Evolutionary conservation across 1,140 invertebrate genomes (phyloP).

Genomic region (Atta cephalotes): DNA sequence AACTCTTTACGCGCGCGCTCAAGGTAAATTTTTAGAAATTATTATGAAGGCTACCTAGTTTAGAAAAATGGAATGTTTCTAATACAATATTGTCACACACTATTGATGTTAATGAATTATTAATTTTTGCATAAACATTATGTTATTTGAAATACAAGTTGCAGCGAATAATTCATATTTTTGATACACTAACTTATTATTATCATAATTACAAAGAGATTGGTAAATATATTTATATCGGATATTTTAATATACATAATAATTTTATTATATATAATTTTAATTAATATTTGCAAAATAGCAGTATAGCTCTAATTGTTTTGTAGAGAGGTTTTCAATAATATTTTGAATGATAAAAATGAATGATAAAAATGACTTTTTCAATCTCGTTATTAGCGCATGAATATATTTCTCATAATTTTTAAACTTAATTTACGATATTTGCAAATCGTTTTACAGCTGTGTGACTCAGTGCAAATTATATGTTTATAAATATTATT

Average conservation of each 20-base stretch:
- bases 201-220: background rate
- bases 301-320: background rate
- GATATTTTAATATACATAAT: background rate
- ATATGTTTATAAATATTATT: background rate
- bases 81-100: background rate
- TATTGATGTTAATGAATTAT: background rate
- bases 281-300: background rate
- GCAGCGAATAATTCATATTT: too few species aligned
- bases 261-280: background rate
- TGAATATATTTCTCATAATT: background rate
- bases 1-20: background rate
- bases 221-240: background rate
- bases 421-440: background rate
- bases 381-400: background rate
- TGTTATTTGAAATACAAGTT: too few species aligned
- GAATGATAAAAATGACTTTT: background rate
- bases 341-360: too few species aligned
- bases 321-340: background rate
- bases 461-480: background rate
- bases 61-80: background rate
- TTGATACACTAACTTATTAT: background rate
- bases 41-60: background rate
- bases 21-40: background rate
- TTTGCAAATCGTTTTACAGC: background rate
- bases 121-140: background rate